A percentile compares a stretch with the other conserved stretches of the same genome.
Evolutionary conservation across 2,113 vertebrate genomes (phyloP).

Genomic region (Pelecanoides urinatrix): DNA sequence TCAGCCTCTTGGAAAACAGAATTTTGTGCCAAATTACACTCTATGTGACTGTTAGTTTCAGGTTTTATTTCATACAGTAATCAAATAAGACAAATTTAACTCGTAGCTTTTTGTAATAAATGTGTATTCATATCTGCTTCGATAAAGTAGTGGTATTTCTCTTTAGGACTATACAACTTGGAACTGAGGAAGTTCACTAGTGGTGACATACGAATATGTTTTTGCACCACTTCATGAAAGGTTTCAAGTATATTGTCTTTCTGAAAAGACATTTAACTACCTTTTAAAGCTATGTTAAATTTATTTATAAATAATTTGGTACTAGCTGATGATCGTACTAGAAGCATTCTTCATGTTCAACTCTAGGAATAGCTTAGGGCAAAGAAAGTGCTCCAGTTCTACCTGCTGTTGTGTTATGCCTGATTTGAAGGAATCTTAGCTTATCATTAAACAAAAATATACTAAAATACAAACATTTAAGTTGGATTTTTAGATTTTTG

Average conservation of each 20-base stretch:
- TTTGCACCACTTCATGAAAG: not conserved
- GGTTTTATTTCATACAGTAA: not conserved
- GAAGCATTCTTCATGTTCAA: not conserved
- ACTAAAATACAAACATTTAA: not conserved
- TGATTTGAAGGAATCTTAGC: not conserved
- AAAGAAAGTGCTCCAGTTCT: not conserved
- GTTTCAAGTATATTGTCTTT: not conserved
- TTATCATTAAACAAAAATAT: not conserved
- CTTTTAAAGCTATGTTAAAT: conserved; percentile 25
- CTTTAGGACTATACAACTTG: not conserved
- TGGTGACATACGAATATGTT: not conserved
- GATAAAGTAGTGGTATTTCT: not conserved
- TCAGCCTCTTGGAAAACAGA: not conserved
- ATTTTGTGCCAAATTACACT: not conserved
- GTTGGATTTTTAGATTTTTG: not conserved
- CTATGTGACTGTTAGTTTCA: not conserved
- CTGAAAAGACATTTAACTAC: not conserved
- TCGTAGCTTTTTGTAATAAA: not conserved
- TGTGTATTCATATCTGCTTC: not conserved
- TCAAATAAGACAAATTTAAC: not conserved
- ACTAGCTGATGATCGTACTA: not conserved
- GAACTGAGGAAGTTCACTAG: not conserved
- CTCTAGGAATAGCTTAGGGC: not conserved
- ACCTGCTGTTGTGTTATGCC: not conserved
- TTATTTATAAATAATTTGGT: not conserved